Percentiles rank a stretch among this genome's conserved stretches.
phyloP scores from a whole-genome alignment of 1,140 invertebrate species.

The Trachymyrmex cornetzi region DNA sequence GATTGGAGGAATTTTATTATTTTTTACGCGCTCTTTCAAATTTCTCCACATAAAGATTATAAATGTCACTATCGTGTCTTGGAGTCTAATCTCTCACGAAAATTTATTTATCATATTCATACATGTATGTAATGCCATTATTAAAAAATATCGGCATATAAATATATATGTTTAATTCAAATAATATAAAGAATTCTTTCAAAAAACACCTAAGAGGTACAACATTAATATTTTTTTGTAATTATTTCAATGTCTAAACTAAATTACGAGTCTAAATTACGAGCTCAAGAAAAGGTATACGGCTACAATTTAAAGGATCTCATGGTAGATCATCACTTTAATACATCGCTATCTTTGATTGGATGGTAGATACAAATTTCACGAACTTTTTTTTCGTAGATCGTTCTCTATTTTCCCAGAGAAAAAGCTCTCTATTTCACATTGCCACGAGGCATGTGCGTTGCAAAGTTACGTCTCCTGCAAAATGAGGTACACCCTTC shows the following conservation, averaged over 20 bases:
- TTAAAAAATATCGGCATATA: not conserved
- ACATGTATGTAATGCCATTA: not conserved
- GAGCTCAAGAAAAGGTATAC: no score
- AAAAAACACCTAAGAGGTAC: not conserved
- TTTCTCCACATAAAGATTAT: not conserved
- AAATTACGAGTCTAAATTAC: no score
- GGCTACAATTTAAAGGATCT: not conserved
- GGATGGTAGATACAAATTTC: constrained; percentile 17
- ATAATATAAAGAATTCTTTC: not conserved
- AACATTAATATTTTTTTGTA: not conserved
- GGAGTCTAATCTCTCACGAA: not conserved
- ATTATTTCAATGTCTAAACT: not conserved
- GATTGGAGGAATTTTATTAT: not conserved
- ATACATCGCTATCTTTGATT: constrained; percentile 15
- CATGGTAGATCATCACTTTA: not conserved
- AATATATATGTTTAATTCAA: not conserved
- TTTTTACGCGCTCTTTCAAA: not conserved
- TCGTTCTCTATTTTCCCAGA: not conserved
- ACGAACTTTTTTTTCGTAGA: not conserved
- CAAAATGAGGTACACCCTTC: constrained; percentile 31
- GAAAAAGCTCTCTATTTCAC: constrained; percentile 19
- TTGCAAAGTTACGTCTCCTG: constrained; percentile 37
- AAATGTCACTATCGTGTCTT: not conserved
- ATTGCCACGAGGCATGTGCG: constrained; percentile 36
- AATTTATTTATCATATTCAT: constrained; percentile 9